Evolutionary conservation across 2,113 vertebrate genomes (phyloP).

Genomic region (Proterorhinus semilunaris): DNA sequence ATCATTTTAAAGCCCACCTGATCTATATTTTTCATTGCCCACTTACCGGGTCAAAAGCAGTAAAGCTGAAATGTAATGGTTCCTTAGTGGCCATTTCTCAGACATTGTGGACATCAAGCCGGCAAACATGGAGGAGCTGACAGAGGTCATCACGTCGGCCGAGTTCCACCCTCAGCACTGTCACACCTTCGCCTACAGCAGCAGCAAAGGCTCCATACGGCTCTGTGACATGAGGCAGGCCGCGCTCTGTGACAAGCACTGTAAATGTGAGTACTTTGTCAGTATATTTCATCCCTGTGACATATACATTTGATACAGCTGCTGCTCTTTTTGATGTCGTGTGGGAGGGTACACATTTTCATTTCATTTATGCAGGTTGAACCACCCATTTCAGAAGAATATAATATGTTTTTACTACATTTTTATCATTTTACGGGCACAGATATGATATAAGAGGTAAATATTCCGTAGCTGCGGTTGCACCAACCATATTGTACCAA

Average conservation of each 20-base stretch:
- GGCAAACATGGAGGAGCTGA: conserved; percentile 96
- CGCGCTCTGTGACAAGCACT: conserved; percentile 91
- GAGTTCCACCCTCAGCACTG: conserved; percentile 95
- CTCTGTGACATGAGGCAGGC: conserved; percentile 93
- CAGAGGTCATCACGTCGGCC: conserved; percentile 91
- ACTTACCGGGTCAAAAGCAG: conserved; percentile 1
- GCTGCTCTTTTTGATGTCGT: too few relatives aligned
- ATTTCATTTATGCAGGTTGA: too few relatives aligned
- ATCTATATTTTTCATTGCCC: conserved; percentile 5
- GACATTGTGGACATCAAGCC: conserved; percentile 98
- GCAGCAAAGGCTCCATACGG: conserved; percentile 95
- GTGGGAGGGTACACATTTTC: too few relatives aligned
- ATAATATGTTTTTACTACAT: too few relatives aligned
- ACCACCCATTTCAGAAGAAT: too few relatives aligned
- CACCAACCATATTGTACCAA: too few relatives aligned
- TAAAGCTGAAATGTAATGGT: conserved; percentile 19
- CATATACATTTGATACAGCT: not conserved
- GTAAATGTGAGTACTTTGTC: conserved; percentile 86
- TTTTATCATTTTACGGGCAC: too few relatives aligned
- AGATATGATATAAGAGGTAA: too few relatives aligned
- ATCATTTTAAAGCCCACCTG: not conserved
- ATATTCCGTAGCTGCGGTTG: too few relatives aligned
- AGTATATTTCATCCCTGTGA: not conserved
- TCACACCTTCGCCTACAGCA: conserved; percentile 97
- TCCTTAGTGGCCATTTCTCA: conserved; percentile 81